A percentile compares a stretch with the other conserved stretches of the same genome.
Evolutionary conservation across 2,113 vertebrate species (phyloP).

Genomic region (Grammomys dolichurus): DNA sequence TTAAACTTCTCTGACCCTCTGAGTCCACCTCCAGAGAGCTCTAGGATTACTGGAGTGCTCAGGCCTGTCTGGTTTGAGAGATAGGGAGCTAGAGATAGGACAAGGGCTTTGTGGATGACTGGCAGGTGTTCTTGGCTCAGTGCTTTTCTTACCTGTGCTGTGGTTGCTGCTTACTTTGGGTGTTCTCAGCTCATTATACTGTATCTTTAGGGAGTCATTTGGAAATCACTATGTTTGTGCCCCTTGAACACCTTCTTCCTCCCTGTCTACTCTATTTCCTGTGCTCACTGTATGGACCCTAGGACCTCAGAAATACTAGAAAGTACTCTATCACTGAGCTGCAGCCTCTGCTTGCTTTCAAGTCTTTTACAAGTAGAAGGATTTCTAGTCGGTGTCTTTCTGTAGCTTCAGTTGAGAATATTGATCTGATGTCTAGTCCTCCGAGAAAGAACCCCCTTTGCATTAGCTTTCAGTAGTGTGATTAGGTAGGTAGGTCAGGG

Average conservation of each 20-base stretch:
- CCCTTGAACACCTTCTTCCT: not conserved
- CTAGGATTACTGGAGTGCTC: not conserved
- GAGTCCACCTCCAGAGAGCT: not conserved
- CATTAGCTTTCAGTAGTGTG: constrained; percentile 15
- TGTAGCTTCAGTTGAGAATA: not conserved
- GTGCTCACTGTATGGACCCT: not conserved
- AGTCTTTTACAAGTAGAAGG: not conserved
- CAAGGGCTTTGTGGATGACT: not conserved
- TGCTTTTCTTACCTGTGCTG: not conserved
- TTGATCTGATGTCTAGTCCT: not conserved
- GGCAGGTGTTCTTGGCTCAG: not conserved
- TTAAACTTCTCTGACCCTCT: not conserved
- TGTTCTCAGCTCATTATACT: not conserved
- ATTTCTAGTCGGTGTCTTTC: constrained; percentile 18
- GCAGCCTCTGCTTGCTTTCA: not conserved
- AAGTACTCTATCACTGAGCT: not conserved
- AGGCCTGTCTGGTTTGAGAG: not conserved
- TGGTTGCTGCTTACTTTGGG: not conserved
- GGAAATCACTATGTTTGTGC: not conserved
- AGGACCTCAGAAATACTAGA: not conserved
- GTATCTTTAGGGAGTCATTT: not conserved
- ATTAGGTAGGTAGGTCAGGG: not conserved
- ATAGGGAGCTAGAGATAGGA: not conserved
- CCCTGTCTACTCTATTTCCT: not conserved
- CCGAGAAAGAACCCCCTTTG: not conserved